Percentiles rank a stretch among this genome's conserved stretches.
Evolutionary conservation across 2,113 vertebrate genomes (phyloP).

Genomic region (Eonycteris spelaea): DNA sequence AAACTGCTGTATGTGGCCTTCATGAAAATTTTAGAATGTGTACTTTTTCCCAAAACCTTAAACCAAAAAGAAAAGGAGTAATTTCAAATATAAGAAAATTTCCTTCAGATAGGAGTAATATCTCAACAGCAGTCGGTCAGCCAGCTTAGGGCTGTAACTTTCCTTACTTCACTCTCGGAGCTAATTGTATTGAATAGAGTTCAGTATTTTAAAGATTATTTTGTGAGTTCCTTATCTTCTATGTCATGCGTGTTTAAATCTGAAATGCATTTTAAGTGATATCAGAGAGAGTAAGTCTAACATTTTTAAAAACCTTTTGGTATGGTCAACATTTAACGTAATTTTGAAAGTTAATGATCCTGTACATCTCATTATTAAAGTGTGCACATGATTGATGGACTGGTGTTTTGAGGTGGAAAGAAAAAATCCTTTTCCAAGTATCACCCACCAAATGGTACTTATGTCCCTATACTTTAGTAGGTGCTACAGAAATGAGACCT

Average conservation of each 20-base stretch:
- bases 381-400: background rate
- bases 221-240: background rate
- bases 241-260: background rate
- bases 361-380: background rate
- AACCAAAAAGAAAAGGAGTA: background rate
- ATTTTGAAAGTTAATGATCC: background rate
- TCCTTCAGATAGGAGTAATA: background rate
- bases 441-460: background rate
- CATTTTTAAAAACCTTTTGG: background rate
- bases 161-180: background rate
- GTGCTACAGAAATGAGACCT: background rate
- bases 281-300: background rate
- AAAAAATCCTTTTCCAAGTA: background rate
- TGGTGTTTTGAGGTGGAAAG: background rate
- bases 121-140: background rate
- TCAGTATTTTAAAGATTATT: background rate
- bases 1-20: background rate
- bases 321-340: background rate
- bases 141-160: background rate
- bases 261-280: background rate
- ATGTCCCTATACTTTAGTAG: background rate
- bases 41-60: background rate
- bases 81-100: background rate
- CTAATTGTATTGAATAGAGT: background rate
- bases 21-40: background rate